Evolutionary conservation across 23 tunicate genomes (phyloP).

Genomic region (Clavelina lepadiformis): DNA sequence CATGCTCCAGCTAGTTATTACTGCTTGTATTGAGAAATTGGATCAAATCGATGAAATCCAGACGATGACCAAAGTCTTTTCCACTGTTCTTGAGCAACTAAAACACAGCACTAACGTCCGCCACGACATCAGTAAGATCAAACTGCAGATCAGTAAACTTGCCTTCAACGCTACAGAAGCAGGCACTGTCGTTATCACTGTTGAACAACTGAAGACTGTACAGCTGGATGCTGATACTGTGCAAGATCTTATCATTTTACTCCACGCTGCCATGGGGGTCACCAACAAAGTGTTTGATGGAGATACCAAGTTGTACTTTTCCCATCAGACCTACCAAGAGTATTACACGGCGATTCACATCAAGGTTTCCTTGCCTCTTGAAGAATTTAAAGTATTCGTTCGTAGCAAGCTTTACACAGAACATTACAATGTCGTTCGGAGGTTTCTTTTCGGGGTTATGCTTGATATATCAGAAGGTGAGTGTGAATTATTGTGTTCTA

Average conservation of each 20-base stretch:
- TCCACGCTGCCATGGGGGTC: too few species aligned
- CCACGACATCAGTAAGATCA: background rate
- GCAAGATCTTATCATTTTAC: too few species aligned
- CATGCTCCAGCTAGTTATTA: constrained; percentile 3
- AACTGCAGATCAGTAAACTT: too few species aligned
- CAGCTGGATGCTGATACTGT: too few species aligned
- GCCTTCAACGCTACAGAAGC: too few species aligned
- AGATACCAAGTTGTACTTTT: constrained; percentile 3
- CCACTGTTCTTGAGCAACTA: background rate
- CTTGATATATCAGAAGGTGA: too few species aligned
- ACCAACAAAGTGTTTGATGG: background rate
- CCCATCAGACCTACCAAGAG: constrained; percentile 2
- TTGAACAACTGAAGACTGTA: too few species aligned
- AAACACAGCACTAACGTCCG: background rate
- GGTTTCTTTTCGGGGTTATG: background rate
- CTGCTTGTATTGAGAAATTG: background rate
- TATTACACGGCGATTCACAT: background rate
- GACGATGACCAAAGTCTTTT: background rate
- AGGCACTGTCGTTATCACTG: too few species aligned
- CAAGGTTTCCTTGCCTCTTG: background rate
- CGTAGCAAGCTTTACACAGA: background rate
- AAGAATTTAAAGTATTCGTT: background rate
- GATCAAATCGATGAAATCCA: background rate
- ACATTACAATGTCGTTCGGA: background rate
- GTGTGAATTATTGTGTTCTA: too few species aligned